phyloP scores from a whole-genome alignment of 2,113 vertebrate species.

The Charadrius vociferus region DNA sequence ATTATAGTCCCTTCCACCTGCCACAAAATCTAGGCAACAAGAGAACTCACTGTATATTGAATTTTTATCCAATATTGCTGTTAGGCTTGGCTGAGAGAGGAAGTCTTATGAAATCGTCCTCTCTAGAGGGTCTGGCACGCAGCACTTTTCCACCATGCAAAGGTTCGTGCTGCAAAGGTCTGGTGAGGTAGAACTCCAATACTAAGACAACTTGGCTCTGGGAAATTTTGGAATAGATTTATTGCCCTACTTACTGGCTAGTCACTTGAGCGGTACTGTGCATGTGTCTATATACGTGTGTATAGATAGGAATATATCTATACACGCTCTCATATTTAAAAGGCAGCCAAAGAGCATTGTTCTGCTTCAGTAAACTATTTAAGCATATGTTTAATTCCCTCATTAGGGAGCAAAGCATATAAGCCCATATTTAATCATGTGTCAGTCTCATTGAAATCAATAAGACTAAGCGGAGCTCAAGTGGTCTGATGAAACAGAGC shows the following conservation, averaged over 20 bases:
- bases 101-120: not conserved
- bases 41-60: not conserved
- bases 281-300: fast-evolving
- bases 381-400: not conserved
- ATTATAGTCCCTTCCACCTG: not conserved
- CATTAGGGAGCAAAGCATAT: not conserved
- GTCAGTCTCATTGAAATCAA: not conserved
- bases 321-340: not conserved
- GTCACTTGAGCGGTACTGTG: fast-evolving
- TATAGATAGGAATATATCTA: too few species aligned
- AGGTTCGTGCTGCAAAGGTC: not conserved
- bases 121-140: not conserved
- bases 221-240: not conserved
- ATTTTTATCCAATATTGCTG: not conserved
- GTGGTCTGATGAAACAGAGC: not conserved
- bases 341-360: not conserved
- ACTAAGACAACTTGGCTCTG: not conserved
- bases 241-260: not conserved
- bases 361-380: not conserved
- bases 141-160: not conserved
- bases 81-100: not conserved
- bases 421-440: not conserved
- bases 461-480: not conserved
- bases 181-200: not conserved
- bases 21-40: not conserved